Conservation (phyloP, 1,140 invertebrate species). For the Lethrus apterus region DNA sequence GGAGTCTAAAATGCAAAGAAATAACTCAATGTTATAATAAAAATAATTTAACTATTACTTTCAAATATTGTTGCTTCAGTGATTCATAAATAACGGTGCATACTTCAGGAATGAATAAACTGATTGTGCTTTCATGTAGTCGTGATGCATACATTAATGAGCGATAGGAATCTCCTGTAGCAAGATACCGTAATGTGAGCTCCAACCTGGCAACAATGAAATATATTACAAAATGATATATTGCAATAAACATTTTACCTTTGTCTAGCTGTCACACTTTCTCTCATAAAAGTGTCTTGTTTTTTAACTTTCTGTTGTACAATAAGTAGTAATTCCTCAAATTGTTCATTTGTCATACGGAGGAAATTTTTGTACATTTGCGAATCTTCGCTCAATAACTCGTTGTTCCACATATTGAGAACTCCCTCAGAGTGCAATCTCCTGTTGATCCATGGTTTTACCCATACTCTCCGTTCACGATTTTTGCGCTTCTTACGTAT, state of each 20-base stretch:
- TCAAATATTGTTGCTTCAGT: constrained; percentile 8
- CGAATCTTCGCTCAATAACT: neutral
- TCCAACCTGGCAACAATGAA: constrained; percentile 13
- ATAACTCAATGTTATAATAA: neutral
- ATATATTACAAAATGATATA: too few species aligned
- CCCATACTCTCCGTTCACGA: too few species aligned
- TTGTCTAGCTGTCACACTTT: neutral
- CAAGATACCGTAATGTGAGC: constrained; percentile 28
- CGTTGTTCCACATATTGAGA: too few species aligned
- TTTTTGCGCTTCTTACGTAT: too few species aligned
- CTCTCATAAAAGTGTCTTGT: neutral
- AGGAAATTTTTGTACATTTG: neutral
- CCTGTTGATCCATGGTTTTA: too few species aligned
- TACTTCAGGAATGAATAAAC: constrained; percentile 25
- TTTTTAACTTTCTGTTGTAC: neutral
- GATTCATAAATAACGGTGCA: constrained; percentile 6
- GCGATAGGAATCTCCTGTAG: constrained; percentile 26
- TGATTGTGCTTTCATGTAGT: constrained; percentile 27
- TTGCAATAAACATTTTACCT: too few species aligned
- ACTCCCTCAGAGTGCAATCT: too few species aligned
- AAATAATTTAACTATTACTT: constrained; percentile 6
- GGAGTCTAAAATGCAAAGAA: constrained; percentile 2
- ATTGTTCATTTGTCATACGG: neutral
- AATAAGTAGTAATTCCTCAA: neutral
- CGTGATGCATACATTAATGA: constrained; percentile 24